Evolutionary conservation across 2,888 invertebrate species (phyloP).

Genomic region (Eustalomyia histrio): DNA sequence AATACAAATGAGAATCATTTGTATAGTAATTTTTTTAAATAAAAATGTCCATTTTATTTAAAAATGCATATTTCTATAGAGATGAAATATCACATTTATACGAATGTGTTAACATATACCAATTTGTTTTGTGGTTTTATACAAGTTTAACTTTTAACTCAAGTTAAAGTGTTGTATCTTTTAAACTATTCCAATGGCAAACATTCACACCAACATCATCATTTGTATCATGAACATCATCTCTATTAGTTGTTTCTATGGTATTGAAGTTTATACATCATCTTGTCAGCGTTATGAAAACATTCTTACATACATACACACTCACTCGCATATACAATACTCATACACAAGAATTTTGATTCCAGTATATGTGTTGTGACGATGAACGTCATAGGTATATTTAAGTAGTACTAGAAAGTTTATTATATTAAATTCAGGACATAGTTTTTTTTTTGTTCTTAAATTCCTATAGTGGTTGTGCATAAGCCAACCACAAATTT

Average conservation of each 20-base stretch:
- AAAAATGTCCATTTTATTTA: conserved; percentile 11
- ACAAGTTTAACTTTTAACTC: conserved; percentile 32
- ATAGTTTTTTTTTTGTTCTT: conserved; percentile 19
- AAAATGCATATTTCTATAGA: not conserved
- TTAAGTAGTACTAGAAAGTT: conserved; percentile 8
- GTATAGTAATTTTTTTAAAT: conserved; percentile 2
- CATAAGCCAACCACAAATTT: conserved; percentile 15
- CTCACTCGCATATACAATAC: conserved; percentile 2
- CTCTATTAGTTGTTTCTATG: conserved; percentile 31
- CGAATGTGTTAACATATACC: conserved; percentile 20
- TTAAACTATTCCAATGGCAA: not conserved
- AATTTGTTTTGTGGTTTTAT: conserved; percentile 61
- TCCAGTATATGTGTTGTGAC: not conserved
- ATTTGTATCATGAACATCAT: conserved; percentile 2
- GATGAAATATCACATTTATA: too few relatives aligned
- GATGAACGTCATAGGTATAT: conserved; percentile 14
- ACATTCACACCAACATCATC: conserved; percentile 23
- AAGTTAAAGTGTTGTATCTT: conserved; percentile 27
- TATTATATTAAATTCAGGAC: conserved; percentile 41
- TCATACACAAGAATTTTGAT: conserved; percentile 3
- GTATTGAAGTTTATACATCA: conserved; percentile 52
- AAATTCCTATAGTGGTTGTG: conserved; percentile 11
- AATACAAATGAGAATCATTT: conserved; percentile 4
- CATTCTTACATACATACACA: conserved; percentile 4
- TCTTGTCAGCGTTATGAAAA: conserved; percentile 52